These are phyloP conservation scores for Temnothorax unifasciatus DNA, from an alignment of 2,888 invertebrate species.

Conservation along the genomic window DNA sequence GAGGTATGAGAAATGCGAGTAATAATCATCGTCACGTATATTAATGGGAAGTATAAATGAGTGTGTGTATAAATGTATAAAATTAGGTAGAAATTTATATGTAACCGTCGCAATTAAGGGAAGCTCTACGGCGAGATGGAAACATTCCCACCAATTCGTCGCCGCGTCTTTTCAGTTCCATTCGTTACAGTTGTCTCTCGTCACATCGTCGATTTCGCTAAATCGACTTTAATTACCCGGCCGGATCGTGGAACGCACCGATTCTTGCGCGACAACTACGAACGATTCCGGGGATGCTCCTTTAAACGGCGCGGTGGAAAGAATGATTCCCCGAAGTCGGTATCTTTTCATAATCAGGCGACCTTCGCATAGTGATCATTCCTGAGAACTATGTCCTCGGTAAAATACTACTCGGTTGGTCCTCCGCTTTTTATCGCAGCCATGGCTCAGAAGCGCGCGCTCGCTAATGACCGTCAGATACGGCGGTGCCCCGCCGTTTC, in stretches of 20 bases:
- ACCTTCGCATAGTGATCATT: conserved; percentile 85
- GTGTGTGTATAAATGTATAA: not conserved
- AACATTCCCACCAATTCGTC: not conserved
- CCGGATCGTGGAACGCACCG: not conserved
- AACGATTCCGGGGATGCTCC: conserved; percentile 19
- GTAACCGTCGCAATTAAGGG: not conserved
- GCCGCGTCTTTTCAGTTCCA: not conserved
- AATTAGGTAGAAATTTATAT: not conserved
- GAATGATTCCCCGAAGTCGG: conserved; percentile 69
- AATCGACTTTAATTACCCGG: conserved; percentile 28
- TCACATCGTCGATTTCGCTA: conserved; percentile 3
- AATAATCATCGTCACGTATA: not conserved
- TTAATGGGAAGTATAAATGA: not conserved
- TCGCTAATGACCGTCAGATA: conserved; percentile 84
- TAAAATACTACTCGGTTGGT: conserved; percentile 80
- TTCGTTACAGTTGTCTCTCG: not conserved
- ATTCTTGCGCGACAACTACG: conserved; percentile 17
- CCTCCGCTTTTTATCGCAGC: conserved; percentile 82
- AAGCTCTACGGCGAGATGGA: not conserved
- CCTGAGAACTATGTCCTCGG: conserved; percentile 77
- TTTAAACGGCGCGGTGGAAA: conserved; percentile 28
- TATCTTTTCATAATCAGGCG: conserved; percentile 82
- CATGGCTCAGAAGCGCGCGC: conserved; percentile 80
- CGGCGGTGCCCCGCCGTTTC: conserved; percentile 75
- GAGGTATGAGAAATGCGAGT: not conserved